A percentile compares a stretch with the other conserved stretches of the same genome.
These are phyloP conservation scores for Drosophila grimshawi DNA, from an alignment of 1,140 invertebrate genomes.

Conservation along the genomic window DNA sequence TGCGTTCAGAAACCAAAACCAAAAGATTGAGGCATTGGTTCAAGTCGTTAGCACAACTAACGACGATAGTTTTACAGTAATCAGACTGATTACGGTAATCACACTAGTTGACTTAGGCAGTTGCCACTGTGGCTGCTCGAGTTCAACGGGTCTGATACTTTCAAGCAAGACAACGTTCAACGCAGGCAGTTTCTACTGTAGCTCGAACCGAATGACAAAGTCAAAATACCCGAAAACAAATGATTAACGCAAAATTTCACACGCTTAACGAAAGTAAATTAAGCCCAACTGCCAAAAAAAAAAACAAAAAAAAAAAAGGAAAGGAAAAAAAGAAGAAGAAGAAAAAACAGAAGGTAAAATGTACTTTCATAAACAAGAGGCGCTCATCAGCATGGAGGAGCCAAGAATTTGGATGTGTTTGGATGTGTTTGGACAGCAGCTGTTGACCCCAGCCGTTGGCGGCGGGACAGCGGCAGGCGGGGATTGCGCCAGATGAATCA, in stretches of 20 bases:
- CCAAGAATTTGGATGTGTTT: conserved; percentile 6
- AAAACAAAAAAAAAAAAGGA: conserved; percentile 8
- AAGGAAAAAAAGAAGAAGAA: background rate
- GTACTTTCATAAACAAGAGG: conserved; percentile 13
- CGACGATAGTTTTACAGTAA: too few relatives aligned
- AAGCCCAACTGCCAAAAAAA: background rate
- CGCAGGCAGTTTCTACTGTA: background rate
- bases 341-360: conserved; percentile 8
- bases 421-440: conserved; percentile 6
- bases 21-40: too few relatives aligned
- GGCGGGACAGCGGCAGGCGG: background rate
- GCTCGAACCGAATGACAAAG: background rate
- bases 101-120: too few relatives aligned
- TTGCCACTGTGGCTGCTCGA: too few relatives aligned
- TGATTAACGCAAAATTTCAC: background rate
- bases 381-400: conserved; percentile 15
- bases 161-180: too few relatives aligned
- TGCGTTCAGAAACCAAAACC: too few relatives aligned
- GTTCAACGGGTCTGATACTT: too few relatives aligned
- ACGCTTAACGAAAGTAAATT: conserved; percentile 6
- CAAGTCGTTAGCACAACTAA: too few relatives aligned
- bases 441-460: conserved; percentile 1
- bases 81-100: too few relatives aligned
- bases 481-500: background rate
- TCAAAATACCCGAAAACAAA: background rate